Percentiles rank a stretch among this genome's conserved stretches.
Evolutionary conservation across 2,888 invertebrate species (phyloP).

Genomic region (Sinhomidia bicolor): DNA sequence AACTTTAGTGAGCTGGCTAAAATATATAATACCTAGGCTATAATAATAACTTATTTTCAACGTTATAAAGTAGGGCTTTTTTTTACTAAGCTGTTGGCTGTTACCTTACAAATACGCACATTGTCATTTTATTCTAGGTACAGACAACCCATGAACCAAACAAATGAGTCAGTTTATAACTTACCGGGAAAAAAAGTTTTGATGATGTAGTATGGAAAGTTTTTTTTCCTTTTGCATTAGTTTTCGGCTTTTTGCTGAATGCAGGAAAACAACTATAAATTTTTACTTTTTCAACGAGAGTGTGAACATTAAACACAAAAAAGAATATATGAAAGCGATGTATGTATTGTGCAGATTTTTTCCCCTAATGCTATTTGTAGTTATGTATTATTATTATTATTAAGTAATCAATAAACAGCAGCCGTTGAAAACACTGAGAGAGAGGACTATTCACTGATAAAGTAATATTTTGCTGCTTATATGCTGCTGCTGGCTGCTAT

Average conservation of each 20-base stretch:
- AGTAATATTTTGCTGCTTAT: background rate
- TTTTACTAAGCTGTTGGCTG: no score
- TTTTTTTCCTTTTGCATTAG: background rate
- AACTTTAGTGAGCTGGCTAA: slow-evolving; percentile 27
- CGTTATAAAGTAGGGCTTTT: background rate
- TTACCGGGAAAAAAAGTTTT: background rate
- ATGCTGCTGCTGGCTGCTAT: background rate
- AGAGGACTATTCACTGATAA: no score
- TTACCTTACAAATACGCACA: slow-evolving; percentile 24
- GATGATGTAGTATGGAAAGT: background rate
- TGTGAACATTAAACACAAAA: background rate
- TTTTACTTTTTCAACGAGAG: background rate
- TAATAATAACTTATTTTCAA: background rate
- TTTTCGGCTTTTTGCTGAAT: background rate
- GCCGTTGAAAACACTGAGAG: no score
- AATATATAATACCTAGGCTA: no score
- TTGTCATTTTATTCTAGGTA: background rate
- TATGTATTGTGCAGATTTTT: no score
- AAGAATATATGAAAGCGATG: no score
- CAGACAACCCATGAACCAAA: background rate
- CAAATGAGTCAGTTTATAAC: background rate
- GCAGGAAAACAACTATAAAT: background rate
- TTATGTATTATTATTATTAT: no score
- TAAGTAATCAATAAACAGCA: no score
- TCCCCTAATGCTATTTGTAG: no score